Evolutionary conservation across 2,113 vertebrate species (phyloP), one percentile per base, ranked within the genome.

Genomic region (Riparia riparia): DNA sequence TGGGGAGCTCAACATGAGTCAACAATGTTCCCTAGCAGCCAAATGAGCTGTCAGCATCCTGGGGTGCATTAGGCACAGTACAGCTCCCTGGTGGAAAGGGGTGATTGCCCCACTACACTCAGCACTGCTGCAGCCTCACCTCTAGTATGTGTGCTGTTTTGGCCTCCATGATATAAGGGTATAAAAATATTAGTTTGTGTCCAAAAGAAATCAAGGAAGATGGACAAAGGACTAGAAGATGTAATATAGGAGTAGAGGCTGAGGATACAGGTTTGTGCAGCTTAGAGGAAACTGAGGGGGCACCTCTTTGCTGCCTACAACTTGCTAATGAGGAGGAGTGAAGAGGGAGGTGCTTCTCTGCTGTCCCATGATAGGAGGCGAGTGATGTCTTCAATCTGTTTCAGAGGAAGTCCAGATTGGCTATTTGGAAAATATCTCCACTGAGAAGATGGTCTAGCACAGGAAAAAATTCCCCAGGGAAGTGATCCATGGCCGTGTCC

Each of bases 281-380:
- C 14, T 68, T 53, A 63, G 10, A 76, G 16, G 18, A 73, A 44
- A 31, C 17, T 29, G 24, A 37, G 4, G 24, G 17, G 1, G 39
- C 31, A 60, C 9, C 7, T 44, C 34, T 44, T 9, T 70, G 24
- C 12, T 65, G 7, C 56, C n/a, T 44, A 29, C 19, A 39, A 6
- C 39, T 16, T 64, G 20, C 9, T 51, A 26, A 28, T 24, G 26
- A 37, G 0, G 2, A 5, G 1, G 5, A 51, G 12, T 0, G 0
- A 24, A 79, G 34, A 63, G 6, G 15, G 32, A 56, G 7, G 3
- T 54, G 3, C 2, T 64, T 49, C 57, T 61, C 11, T 57, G 12
- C 16, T 77, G 25, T 58, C 39, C 3, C 0, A 4, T 49, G 20
- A n/a, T 3, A 82, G 7, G 6, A 47, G 18, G 17, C 2, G 1